phyloP scores from a whole-genome alignment of 2,888 invertebrate species.

The Drosophila acutilabella region DNA sequence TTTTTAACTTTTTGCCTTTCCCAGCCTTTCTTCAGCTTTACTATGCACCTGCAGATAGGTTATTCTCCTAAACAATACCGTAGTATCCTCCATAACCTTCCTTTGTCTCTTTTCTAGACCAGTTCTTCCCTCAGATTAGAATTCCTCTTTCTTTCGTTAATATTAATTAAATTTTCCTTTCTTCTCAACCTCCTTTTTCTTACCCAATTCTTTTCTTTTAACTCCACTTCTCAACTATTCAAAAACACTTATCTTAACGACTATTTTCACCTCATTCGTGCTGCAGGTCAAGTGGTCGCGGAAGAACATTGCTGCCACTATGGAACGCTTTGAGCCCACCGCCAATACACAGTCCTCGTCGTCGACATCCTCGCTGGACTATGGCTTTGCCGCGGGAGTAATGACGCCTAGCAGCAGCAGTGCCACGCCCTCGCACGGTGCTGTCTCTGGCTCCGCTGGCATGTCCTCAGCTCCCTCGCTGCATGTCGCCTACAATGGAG shows the following conservation, averaged over 20 bases:
- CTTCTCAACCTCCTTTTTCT: background rate
- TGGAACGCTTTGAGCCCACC: conserved; percentile 88
- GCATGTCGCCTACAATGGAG: conserved; percentile 72
- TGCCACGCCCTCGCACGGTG: conserved; percentile 76
- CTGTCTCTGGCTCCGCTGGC: conserved; percentile 41
- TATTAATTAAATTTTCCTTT: no score
- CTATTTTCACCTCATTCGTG: background rate
- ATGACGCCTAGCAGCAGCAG: conserved; percentile 80
- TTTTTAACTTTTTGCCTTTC: no score
- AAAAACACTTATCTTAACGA: background rate
- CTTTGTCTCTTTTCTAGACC: no score
- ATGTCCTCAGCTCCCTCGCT: conserved; percentile 66
- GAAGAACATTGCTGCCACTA: conserved; percentile 88
- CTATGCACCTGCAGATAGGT: no score
- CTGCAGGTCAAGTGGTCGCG: conserved; percentile 87
- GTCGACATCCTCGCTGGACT: conserved; percentile 82
- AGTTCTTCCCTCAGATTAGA: no score
- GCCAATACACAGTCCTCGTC: conserved; percentile 76
- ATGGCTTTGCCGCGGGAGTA: conserved; percentile 83
- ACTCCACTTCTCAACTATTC: no score
- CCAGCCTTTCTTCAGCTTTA: no score
- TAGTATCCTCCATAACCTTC: no score
- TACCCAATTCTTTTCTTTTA: background rate
- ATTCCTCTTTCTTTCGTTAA: no score
- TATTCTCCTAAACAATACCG: no score